Percentiles rank a stretch among this genome's conserved stretches.
These are phyloP conservation scores for Anseranas semipalmata DNA, from an alignment of 2,113 vertebrate species.

Conservation along the genomic window DNA sequence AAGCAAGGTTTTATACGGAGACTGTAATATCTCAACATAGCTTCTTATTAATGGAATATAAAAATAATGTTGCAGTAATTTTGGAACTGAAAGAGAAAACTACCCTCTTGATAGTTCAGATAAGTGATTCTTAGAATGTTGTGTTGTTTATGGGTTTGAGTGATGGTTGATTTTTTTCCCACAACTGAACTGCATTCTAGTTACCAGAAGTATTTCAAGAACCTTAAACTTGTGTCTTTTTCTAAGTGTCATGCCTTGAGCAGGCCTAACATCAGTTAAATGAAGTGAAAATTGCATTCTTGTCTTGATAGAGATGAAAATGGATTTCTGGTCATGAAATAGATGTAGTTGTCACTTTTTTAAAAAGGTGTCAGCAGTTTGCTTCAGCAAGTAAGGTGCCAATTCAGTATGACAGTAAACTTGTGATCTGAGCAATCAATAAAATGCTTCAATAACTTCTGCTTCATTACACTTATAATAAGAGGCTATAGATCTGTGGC, in stretches of 20 bases:
- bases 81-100: constrained; percentile 31
- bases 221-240: constrained; percentile 85
- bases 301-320: constrained; percentile 95
- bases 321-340: constrained; percentile 95
- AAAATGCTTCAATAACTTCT: constrained; percentile 92
- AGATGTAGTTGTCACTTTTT: constrained; percentile 96
- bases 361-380: constrained; percentile 95
- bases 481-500: constrained; percentile 89
- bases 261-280: constrained; percentile 91
- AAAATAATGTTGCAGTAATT: constrained; percentile 36
- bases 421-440: constrained; percentile 95
- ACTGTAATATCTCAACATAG: not conserved
- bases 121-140: constrained; percentile 53
- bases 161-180: constrained; percentile 53
- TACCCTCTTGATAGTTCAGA: not conserved
- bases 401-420: constrained; percentile 92
- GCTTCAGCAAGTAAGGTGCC: constrained; percentile 91
- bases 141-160: constrained; percentile 51
- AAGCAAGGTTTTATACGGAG: not conserved
- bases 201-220: constrained; percentile 84
- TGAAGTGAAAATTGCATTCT: constrained; percentile 98
- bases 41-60: constrained; percentile 35
- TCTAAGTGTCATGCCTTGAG: constrained; percentile 84
- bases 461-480: constrained; percentile 95
- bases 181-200: constrained; percentile 76